phyloP scores from a whole-genome alignment of 2,113 vertebrate species.

The Paratilapia polleni region DNA sequence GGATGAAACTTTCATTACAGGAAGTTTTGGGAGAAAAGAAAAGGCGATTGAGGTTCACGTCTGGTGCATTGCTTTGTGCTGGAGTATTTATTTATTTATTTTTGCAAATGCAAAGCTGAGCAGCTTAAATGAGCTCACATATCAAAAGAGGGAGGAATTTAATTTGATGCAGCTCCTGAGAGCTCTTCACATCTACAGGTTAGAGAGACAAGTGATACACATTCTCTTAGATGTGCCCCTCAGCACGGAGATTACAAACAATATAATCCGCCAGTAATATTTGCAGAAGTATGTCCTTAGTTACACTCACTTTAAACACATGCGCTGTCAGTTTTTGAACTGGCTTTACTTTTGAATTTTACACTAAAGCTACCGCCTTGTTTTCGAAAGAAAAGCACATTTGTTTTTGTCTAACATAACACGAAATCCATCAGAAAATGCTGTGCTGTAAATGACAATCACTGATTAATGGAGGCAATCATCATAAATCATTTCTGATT shows the following conservation, averaged over 20 bases:
- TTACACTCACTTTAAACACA: constrained; percentile 1
- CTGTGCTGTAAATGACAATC: neutral
- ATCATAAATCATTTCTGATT: neutral
- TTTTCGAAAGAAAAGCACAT: too few relatives aligned
- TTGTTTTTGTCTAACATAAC: neutral
- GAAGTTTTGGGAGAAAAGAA: neutral
- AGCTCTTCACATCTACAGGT: constrained; percentile 54
- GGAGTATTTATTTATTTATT: neutral
- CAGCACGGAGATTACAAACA: constrained; percentile 31
- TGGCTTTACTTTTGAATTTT: neutral
- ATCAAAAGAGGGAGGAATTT: constrained; percentile 23
- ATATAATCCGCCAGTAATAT: constrained; percentile 32
- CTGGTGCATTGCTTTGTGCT: neutral
- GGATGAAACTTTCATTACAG: constrained; percentile 11
- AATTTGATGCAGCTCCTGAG: constrained; percentile 41
- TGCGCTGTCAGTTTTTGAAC: neutral
- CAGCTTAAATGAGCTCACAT: constrained; percentile 39
- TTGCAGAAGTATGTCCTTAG: constrained; percentile 18
- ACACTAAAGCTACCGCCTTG: neutral
- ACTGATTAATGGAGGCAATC: neutral
- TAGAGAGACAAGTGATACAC: constrained; percentile 42
- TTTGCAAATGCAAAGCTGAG: constrained; percentile 13
- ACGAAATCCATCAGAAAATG: neutral
- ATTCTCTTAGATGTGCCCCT: constrained; percentile 32
- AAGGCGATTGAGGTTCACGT: neutral